phyloP scores from a whole-genome alignment of 2,113 vertebrate species.

The Neolamprologus ventralis region DNA sequence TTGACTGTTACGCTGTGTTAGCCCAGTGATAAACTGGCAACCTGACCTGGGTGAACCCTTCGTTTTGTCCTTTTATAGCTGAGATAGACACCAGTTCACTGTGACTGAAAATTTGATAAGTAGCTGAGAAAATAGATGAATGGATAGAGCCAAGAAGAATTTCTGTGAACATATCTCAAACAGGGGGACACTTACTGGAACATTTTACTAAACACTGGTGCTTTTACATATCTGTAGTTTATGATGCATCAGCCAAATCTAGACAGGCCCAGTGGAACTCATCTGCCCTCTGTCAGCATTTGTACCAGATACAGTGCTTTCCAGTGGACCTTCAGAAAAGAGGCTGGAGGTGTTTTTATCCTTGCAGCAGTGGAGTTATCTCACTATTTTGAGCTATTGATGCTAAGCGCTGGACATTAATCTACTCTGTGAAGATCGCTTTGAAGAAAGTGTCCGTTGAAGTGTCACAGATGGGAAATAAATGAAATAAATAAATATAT shows the following conservation, averaged over 20 bases:
- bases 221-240: not conserved
- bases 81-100: not conserved
- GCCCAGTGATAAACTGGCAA: not conserved
- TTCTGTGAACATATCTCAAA: not conserved
- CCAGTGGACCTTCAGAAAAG: not conserved
- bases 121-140: not conserved
- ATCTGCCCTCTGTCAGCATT: not conserved
- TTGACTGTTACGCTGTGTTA: not conserved
- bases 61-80: not conserved
- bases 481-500: conserved; percentile 61
- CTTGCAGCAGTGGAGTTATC: conserved; percentile 32
- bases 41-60: not conserved
- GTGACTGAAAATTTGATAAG: not conserved
- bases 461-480: conserved; percentile 57
- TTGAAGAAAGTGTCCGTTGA: conserved; percentile 59
- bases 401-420: conserved; percentile 62
- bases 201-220: not conserved
- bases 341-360: conserved; percentile 45
- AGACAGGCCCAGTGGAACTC: not conserved
- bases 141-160: not conserved
- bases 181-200: not conserved
- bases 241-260: conserved; percentile 6
- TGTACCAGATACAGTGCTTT: not conserved
- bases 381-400: conserved; percentile 54
- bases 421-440: conserved; percentile 49